Conservation (phyloP, 2,888 invertebrate genomes). For the Falcaria lacertinaria region DNA sequence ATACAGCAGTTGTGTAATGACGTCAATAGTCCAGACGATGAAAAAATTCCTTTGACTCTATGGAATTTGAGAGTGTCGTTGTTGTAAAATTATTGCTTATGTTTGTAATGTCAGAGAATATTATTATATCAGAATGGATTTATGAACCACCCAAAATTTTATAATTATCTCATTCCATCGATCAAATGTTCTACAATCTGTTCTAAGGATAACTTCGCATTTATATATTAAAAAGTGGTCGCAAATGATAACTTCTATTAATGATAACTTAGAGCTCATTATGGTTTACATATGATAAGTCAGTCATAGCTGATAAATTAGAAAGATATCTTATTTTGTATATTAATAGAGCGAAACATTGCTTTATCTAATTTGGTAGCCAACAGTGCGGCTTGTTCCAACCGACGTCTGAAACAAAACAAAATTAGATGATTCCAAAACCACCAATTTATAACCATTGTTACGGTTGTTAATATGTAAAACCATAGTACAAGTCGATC, state of each 20-base stretch:
- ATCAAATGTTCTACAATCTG: too few species aligned
- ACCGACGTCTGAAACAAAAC: not conserved
- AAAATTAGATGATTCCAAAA: not conserved
- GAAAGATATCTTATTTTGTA: not conserved
- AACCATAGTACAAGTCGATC: slow-evolving; percentile 6
- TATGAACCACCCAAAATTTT: too few species aligned
- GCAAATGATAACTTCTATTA: not conserved
- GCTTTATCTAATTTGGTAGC: not conserved
- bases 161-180: too few species aligned
- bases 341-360: not conserved
- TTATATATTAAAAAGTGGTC: not conserved
- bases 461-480: slow-evolving; percentile 18
- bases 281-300: not conserved
- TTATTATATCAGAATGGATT: too few species aligned
- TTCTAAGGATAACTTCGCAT: too few species aligned
- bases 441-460: slow-evolving; percentile 4
- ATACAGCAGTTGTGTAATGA: slow-evolving; percentile 16
- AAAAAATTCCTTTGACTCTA: not conserved
- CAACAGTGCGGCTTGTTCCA: not conserved
- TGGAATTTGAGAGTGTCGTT: too few species aligned
- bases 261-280: not conserved
- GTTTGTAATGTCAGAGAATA: too few species aligned
- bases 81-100: too few species aligned
- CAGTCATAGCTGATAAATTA: not conserved
- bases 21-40: slow-evolving; percentile 6